Evolutionary conservation across 1,140 invertebrate genomes (phyloP).

Genomic region (Drosophila truncata): DNA sequence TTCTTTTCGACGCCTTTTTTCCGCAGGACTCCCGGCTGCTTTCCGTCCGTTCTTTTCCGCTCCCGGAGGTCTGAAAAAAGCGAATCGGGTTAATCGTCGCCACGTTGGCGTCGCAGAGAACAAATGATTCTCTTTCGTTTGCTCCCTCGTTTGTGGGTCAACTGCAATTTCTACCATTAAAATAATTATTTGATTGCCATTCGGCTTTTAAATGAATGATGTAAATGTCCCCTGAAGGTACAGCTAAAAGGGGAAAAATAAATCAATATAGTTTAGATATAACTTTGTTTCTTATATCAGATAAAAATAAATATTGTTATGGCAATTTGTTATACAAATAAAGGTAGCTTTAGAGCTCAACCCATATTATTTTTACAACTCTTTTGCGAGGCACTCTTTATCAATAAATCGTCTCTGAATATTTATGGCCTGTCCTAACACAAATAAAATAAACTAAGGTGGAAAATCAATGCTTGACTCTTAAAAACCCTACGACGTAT

Average conservation of each 20-base stretch:
- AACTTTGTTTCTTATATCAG: neutral
- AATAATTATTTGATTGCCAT: conserved; percentile 61
- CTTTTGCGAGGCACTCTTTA: neutral
- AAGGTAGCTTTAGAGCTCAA: neutral
- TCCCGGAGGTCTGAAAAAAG: conserved; percentile 14
- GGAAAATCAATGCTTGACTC: neutral
- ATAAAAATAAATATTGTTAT: neutral
- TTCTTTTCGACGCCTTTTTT: conserved; percentile 21
- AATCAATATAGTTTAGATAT: neutral
- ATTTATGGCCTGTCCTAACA: neutral
- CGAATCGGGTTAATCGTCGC: conserved; percentile 48
- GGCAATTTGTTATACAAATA: neutral
- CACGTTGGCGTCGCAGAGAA: conserved; percentile 27
- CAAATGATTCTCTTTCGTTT: conserved; percentile 44
- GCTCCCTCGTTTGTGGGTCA: conserved; percentile 40
- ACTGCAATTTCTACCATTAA: conserved; percentile 67
- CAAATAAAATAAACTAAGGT: neutral
- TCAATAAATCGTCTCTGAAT: neutral
- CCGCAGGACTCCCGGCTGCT: conserved; percentile 4
- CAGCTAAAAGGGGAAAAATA: neutral
- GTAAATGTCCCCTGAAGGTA: neutral
- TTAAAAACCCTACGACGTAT: neutral
- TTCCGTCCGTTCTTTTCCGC: conserved; percentile 10
- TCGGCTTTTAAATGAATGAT: conserved; percentile 22
- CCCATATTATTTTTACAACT: neutral